Conservation (phyloP, 1,140 invertebrate genomes). For the Hylaeus anthracinus region DNA sequence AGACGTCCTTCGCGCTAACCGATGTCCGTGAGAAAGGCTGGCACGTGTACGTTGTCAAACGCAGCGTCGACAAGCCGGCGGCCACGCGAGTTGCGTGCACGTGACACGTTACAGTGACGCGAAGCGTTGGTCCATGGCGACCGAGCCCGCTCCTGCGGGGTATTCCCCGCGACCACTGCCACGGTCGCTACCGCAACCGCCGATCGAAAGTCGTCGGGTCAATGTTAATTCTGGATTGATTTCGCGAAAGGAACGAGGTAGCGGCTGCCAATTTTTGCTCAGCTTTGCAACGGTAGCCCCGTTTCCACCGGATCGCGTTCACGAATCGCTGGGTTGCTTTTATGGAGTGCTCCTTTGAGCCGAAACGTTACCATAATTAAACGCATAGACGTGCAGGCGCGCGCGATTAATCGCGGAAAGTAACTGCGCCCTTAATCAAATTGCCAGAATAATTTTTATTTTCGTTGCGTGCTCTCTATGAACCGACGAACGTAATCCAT, state of each 20-base stretch:
- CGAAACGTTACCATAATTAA: neutral
- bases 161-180: constrained; percentile 23
- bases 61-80: constrained; percentile 52
- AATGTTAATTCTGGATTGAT: constrained; percentile 41
- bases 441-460: constrained; percentile 12
- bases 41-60: constrained; percentile 67
- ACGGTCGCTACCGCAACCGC: constrained; percentile 36
- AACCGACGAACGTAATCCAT: constrained; percentile 11
- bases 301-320: neutral
- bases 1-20: constrained; percentile 13
- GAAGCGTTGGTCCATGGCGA: neutral
- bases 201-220: constrained; percentile 54
- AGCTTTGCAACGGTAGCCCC: too few species aligned
- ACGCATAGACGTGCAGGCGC: neutral
- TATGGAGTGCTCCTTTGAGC: neutral
- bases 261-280: neutral
- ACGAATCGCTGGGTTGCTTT: neutral
- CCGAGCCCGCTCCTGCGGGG: constrained; percentile 19
- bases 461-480: neutral
- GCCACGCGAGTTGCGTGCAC: constrained; percentile 56
- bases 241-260: constrained; percentile 18
- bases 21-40: constrained; percentile 63
- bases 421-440: neutral
- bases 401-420: neutral
- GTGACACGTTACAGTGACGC: constrained; percentile 63